Evolutionary conservation across 2,113 vertebrate genomes (phyloP), one percentile per base, ranked within the genome.

Genomic region (Morone saxatilis): DNA sequence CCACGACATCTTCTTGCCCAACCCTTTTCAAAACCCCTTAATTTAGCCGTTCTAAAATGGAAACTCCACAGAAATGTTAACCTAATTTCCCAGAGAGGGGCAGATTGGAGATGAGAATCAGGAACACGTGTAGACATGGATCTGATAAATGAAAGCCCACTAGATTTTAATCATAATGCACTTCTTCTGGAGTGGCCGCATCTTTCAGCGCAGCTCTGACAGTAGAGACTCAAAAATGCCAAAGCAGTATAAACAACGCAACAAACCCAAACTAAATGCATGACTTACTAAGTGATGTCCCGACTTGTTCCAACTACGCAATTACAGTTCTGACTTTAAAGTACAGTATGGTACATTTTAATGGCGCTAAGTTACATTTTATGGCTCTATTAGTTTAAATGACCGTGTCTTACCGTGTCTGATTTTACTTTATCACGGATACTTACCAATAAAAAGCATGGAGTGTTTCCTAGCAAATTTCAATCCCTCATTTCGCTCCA

Each of bases 391-490:
- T 60, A 76, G 45, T 74, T 60, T 78, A 80, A 89, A 59, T 53
- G 70, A 45, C 59, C 63, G 56, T 31, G 74, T 77, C 80, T 17
- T 51, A 50, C 41, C 40, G 47, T 14, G 47, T 31, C 54, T 43
- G 20, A 76, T 41, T 65, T 61, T 4, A 57, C 74, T 56, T 61
- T n/a, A 38, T 60, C 36, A 43, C 14, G 36, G 56, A 84, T 7
- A 95, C 97, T 82, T 94, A 99, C 98, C 98, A 92, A 99, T 99
- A 91, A 99, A 99, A 90, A 99, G 96, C 97, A 99, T 99, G 6
- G 98, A 98, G 96, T 99, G 98, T 93, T 99, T 99, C 74, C 97
- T 95, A 61, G 97, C 98, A 94, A 99, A 99, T 86, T 98, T 98
- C 85, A 99, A 95, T 57, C 98, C 98, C 95, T 99, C 97, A 17